phyloP scores from a whole-genome alignment of 2,888 invertebrate genomes.

The Metopia argyrocephala region DNA sequence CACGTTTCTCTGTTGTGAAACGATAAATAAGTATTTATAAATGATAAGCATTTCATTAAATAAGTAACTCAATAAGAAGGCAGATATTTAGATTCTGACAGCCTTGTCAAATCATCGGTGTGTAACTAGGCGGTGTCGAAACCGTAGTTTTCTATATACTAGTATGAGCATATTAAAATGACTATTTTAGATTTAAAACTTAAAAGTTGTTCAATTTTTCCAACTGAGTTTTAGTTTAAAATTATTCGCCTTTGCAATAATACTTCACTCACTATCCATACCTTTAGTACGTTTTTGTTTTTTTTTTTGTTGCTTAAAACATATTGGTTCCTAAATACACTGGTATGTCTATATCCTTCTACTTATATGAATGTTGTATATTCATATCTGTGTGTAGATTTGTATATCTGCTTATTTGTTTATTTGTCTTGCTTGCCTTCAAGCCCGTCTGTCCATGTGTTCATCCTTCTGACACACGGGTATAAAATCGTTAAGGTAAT shows the following conservation, averaged over 20 bases:
- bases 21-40: too few species aligned
- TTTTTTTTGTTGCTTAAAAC: background rate
- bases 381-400: background rate
- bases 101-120: too few species aligned
- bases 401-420: background rate
- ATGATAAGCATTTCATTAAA: too few species aligned
- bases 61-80: too few species aligned
- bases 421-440: background rate
- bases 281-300: background rate
- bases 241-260: background rate
- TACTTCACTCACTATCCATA: background rate
- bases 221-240: background rate
- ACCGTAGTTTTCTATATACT: too few species aligned
- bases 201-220: too few species aligned
- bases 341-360: constrained; percentile 27
- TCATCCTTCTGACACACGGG: background rate
- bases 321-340: constrained; percentile 37
- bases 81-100: too few species aligned
- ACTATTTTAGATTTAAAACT: too few species aligned
- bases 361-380: background rate
- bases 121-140: too few species aligned
- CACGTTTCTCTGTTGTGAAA: too few species aligned
- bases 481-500: constrained; percentile 46
- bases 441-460: background rate
- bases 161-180: too few species aligned